Percentiles rank a stretch among this genome's conserved stretches.
Conservation (phyloP, 2,888 invertebrate species). For the Platycnemis pennipes region DNA sequence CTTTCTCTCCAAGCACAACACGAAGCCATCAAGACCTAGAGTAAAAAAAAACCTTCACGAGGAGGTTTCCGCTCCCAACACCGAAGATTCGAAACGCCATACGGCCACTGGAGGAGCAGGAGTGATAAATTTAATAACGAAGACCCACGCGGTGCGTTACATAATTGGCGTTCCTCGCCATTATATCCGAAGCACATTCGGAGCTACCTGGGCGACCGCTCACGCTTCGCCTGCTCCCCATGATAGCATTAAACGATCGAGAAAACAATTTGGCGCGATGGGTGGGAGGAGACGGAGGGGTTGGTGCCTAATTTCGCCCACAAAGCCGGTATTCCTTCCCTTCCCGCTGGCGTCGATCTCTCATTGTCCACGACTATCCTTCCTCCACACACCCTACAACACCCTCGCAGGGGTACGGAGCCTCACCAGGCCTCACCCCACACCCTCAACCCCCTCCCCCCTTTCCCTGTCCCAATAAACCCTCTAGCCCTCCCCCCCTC, state of each 20-base stretch:
- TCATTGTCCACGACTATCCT: neutral
- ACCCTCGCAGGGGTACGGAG: too few relatives aligned
- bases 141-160: too few relatives aligned
- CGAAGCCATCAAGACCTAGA: too few relatives aligned
- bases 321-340: neutral
- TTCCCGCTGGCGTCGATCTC: neutral
- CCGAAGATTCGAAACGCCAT: too few relatives aligned
- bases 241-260: neutral
- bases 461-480: constrained; percentile 11
- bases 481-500: neutral
- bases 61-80: too few relatives aligned
- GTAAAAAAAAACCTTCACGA: too few relatives aligned
- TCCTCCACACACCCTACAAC: neutral
- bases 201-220: neutral
- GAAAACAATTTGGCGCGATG: neutral
- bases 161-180: neutral
- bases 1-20: too few relatives aligned
- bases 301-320: too few relatives aligned
- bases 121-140: too few relatives aligned
- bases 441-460: neutral
- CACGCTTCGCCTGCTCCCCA: neutral
- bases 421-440: too few relatives aligned
- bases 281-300: neutral
- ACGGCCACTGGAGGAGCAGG: too few relatives aligned
- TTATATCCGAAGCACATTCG: neutral